Percentiles rank a stretch among this genome's conserved stretches.
phyloP scores from a whole-genome alignment of 2,888 invertebrate genomes.

The Parelbella ahira region DNA sequence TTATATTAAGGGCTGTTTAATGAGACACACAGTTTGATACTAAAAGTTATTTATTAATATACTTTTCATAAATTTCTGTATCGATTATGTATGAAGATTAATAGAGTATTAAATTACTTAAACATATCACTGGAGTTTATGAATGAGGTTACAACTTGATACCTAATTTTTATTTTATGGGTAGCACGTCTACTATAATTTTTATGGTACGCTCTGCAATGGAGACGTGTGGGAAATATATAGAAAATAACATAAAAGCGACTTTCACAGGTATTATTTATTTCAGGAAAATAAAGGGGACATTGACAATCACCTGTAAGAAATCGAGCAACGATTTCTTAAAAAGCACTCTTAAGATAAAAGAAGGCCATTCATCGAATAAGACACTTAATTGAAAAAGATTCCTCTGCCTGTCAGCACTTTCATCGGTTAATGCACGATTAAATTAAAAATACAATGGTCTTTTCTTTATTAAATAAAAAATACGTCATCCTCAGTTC shows the following conservation, averaged over 20 bases:
- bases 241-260: constrained; percentile 13
- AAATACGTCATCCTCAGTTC: constrained; percentile 75
- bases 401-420: constrained; percentile 15
- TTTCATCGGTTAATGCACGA: constrained; percentile 18
- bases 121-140: too few relatives aligned
- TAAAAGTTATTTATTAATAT: too few relatives aligned
- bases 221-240: too few relatives aligned
- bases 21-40: too few relatives aligned
- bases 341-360: constrained; percentile 22
- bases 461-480: constrained; percentile 75
- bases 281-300: constrained; percentile 25
- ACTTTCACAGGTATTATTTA: constrained; percentile 22
- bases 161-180: too few relatives aligned
- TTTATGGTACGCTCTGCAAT: too few relatives aligned
- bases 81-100: too few relatives aligned
- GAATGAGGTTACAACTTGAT: too few relatives aligned
- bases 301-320: constrained; percentile 23
- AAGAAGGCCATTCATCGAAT: constrained; percentile 24
- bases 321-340: constrained; percentile 22
- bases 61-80: too few relatives aligned
- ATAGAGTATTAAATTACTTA: too few relatives aligned
- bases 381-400: constrained; percentile 21
- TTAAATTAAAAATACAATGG: constrained; percentile 54
- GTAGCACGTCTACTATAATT: too few relatives aligned
- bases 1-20: too few relatives aligned